These are phyloP conservation scores for Drosophila carrolli DNA, from an alignment of 1,140 invertebrate genomes.

Conservation along the genomic window DNA sequence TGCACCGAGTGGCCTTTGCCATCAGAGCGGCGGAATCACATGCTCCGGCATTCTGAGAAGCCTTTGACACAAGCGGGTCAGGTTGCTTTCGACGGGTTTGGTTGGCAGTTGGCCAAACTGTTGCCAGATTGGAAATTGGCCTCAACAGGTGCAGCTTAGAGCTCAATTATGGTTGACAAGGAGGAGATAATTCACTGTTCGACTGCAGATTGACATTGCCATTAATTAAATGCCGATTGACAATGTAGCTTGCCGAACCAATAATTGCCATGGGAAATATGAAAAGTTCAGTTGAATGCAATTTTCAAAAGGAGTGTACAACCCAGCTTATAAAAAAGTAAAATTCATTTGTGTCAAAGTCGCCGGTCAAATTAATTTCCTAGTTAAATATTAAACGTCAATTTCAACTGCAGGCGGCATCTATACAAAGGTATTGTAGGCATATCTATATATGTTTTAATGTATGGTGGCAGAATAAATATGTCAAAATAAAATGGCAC, in stretches of 20 bases:
- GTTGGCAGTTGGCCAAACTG: slow-evolving; percentile 21
- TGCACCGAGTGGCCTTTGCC: slow-evolving; percentile 44
- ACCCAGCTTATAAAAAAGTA: slow-evolving; percentile 8
- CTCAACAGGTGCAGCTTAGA: slow-evolving; percentile 40
- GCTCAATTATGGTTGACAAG: slow-evolving; percentile 48
- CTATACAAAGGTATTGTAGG: background rate
- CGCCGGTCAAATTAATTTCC: background rate
- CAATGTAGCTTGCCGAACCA: slow-evolving; percentile 2
- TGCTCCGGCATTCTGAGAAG: slow-evolving; percentile 15
- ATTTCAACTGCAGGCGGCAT: slow-evolving; percentile 7
- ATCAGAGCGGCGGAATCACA: slow-evolving; percentile 12
- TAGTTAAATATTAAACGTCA: slow-evolving; percentile 33
- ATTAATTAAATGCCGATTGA: slow-evolving; percentile 47
- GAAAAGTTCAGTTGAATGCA: background rate
- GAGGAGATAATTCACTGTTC: slow-evolving; percentile 42
- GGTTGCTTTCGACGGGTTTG: slow-evolving; percentile 7
- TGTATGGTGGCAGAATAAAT: slow-evolving; percentile 15
- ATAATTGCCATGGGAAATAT: slow-evolving; percentile 17
- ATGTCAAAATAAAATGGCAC: slow-evolving; percentile 31
- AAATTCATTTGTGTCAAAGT: background rate
- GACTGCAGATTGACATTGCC: slow-evolving; percentile 15
- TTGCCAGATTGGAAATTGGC: slow-evolving; percentile 23
- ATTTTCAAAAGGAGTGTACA: background rate
- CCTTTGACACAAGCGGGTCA: slow-evolving; percentile 42
- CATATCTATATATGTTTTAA: background rate